Conservation (phyloP, 92 coral and sea anemone genomes). For the Anthopleura xanthogrammica region DNA sequence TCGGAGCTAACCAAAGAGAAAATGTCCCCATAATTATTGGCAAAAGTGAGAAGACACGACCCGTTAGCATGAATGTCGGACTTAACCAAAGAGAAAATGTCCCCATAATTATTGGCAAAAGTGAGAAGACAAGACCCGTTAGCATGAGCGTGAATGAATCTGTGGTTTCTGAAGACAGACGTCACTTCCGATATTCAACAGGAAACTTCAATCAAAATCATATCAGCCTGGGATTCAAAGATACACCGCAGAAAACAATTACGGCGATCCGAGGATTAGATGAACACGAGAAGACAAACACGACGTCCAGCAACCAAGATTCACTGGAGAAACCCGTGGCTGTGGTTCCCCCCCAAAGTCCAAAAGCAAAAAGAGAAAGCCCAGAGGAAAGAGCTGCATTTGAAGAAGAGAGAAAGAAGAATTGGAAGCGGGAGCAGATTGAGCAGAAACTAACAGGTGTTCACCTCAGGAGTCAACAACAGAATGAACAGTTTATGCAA, state of each 20-base stretch:
- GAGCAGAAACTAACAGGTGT: slow-evolving; percentile 46
- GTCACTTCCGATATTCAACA: background rate
- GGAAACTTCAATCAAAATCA: background rate
- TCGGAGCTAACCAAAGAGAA: background rate
- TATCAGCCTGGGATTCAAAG: background rate
- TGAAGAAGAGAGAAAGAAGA: slow-evolving; percentile 49
- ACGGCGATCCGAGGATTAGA: background rate
- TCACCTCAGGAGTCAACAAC: slow-evolving; percentile 20
- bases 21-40: background rate
- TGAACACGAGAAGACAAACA: background rate
- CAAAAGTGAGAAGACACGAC: background rate
- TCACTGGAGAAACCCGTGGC: background rate
- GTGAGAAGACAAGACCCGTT: background rate
- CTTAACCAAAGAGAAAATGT: background rate
- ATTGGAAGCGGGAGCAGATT: slow-evolving; percentile 58
- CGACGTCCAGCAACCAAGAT: background rate
- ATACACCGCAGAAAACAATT: background rate
- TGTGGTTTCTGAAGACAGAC: background rate
- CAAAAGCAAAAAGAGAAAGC: background rate
- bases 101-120: background rate
- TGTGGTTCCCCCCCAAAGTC: background rate
- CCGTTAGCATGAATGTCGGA: background rate
- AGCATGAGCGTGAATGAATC: background rate
- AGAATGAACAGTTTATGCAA: slow-evolving; percentile 33
- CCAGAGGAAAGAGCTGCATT: slow-evolving; percentile 3